phyloP scores from a whole-genome alignment of 2,797 vertebrate genomes.

The Clarias fuscus region DNA sequence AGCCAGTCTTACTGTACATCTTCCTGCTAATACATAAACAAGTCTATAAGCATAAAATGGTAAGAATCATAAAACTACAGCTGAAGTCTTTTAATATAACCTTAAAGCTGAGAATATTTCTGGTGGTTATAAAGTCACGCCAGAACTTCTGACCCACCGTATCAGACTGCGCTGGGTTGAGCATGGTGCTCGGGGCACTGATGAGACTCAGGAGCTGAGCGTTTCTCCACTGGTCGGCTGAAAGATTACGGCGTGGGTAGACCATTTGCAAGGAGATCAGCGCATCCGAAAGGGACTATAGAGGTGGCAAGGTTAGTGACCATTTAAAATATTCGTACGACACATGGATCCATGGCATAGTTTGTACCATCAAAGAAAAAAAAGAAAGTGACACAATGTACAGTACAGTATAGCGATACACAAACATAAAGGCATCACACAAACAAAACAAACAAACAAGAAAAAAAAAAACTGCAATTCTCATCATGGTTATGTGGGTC shows the following conservation, averaged over 20 bases:
- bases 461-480: not conserved
- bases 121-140: too few species aligned
- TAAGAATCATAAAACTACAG: not conserved
- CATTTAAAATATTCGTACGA: not conserved
- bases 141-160: slow-evolving; percentile 78
- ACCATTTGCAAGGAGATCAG: slow-evolving; percentile 97
- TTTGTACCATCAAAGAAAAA: not conserved
- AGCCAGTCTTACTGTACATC: not conserved
- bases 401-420: not conserved
- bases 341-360: not conserved
- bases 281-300: slow-evolving; percentile 93
- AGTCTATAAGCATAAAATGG: not conserved
- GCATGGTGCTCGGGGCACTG: slow-evolving; percentile 97
- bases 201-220: slow-evolving; percentile 96
- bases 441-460: too few species aligned
- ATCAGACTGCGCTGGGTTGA: slow-evolving; percentile 98
- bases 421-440: not conserved
- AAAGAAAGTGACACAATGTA: not conserved
- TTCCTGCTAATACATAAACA: not conserved
- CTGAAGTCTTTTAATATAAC: not conserved
- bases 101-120: not conserved
- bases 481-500: not conserved
- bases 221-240: slow-evolving; percentile 98
- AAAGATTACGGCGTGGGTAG: slow-evolving; percentile 95
- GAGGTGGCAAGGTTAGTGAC: not conserved